Evolutionary conservation across 2,113 vertebrate species (phyloP), one percentile per base, ranked within the genome.

Genomic region (Pelvicachromis taeniatus): DNA sequence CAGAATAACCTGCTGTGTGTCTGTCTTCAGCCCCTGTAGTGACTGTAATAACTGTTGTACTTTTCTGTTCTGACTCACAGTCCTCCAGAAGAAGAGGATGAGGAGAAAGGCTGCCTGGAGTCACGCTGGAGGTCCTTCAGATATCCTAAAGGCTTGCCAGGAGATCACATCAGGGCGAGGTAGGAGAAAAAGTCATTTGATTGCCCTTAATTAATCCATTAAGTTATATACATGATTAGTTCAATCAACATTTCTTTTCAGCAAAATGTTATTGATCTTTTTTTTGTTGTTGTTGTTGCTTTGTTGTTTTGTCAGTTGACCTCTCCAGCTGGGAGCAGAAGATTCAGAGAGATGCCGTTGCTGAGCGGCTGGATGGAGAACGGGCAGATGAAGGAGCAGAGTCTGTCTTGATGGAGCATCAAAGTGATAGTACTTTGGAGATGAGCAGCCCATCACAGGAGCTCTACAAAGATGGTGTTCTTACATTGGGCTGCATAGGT

Each of bases 401-500:
- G 0, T 94, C 94, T 0, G 95, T 97, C 26, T 85, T 97, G 55
- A 89, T 97, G 91, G 96, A 98, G 85, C 96, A 97, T 91, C 97
- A 97, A 48, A 97, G 94, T 10, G 97, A 97, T 75, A 93, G 93
- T 3, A 95, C 95, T 1, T 95, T 96, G 96, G 97, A 96, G 85
- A 95, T 95, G 63, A 94, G 90, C 6, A 90, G 84, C 38, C 95
- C 93, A 1, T 93, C 95, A 7, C 94, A 93, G 79, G 97, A 98
- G 89, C 97, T 95, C 50, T 99, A 97, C 89, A 97, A 97, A 91
- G 97, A 99, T 0, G 98, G 97, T 0, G 91, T 98, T 48, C 96
- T 98, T 83, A 99, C 97, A 6, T 87, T 99, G 7, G 98, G 97
- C 81, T 98, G 97, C 79, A 95, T 98, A 84, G 96, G 97, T 98